A percentile compares a stretch with the other conserved stretches of the same genome.
Evolutionary conservation across 2,888 invertebrate species (phyloP).

Genomic region (Drosophila algonquin): DNA sequence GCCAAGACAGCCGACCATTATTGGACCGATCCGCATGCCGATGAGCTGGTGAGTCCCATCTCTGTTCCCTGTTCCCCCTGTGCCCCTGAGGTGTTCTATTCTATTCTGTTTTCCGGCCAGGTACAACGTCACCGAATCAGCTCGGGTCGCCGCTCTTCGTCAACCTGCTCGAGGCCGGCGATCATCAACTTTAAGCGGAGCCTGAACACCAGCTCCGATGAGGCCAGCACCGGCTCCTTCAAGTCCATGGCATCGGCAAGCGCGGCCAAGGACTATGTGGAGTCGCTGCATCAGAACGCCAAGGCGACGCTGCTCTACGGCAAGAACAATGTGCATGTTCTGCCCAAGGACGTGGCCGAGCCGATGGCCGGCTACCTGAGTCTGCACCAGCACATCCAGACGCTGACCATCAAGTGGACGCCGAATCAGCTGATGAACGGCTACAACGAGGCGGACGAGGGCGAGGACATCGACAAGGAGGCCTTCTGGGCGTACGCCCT

Average conservation of each 20-base stretch:
- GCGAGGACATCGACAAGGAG: constrained; percentile 88
- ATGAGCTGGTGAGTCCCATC: constrained; percentile 89
- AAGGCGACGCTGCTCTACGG: constrained; percentile 95
- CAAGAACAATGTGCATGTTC: constrained; percentile 96
- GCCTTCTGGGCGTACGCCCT: constrained; percentile 96
- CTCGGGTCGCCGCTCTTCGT: constrained; percentile 90
- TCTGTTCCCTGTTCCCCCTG: too few relatives aligned
- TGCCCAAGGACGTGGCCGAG: constrained; percentile 92
- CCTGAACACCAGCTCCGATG: constrained; percentile 91
- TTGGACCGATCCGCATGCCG: constrained; percentile 97
- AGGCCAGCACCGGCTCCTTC: constrained; percentile 84
- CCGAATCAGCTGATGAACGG: constrained; percentile 98
- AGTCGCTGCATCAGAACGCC: constrained; percentile 97
- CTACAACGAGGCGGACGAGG: constrained; percentile 88
- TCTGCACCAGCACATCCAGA: constrained; percentile 93
- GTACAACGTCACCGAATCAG: constrained; percentile 89
- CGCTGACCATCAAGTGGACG: constrained; percentile 96
- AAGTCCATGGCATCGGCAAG: constrained; percentile 82
- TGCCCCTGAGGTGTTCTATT: too few relatives aligned
- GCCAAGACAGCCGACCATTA: constrained; percentile 95
- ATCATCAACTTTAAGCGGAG: constrained; percentile 90
- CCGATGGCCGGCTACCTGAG: constrained; percentile 96
- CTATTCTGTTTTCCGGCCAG: constrained; percentile 62
- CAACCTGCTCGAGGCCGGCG: constrained; percentile 88
- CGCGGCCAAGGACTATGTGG: constrained; percentile 95